Percentiles rank a stretch among this genome's conserved stretches.
phyloP scores from a whole-genome alignment of 2,888 invertebrate genomes.

The Agrotis puta region DNA sequence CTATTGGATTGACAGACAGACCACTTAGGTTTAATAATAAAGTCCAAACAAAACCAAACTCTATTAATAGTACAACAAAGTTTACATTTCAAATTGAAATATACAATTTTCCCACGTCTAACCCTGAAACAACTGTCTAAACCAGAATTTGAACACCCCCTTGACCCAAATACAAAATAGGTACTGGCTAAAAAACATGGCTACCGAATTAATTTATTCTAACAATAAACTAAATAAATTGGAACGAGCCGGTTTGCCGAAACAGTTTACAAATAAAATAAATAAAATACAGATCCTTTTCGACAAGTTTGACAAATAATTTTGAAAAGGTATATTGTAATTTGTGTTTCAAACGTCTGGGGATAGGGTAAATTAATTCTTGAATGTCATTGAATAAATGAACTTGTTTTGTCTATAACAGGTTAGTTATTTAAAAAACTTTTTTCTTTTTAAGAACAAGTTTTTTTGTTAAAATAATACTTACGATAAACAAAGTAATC shows the following conservation, averaged over 20 bases:
- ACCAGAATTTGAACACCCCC: not conserved
- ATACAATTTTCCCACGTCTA: not conserved
- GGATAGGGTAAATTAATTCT: constrained; percentile 1
- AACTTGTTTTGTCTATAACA: constrained; percentile 12
- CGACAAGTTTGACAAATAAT: constrained; percentile 45
- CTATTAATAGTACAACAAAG: not conserved
- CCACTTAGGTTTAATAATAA: not conserved
- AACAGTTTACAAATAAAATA: constrained; percentile 8
- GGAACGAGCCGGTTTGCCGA: constrained; percentile 3
- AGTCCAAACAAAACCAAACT: not conserved
- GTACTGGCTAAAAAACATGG: constrained; percentile 4
- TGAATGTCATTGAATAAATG: not conserved
- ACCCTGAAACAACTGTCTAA: constrained; percentile 4
- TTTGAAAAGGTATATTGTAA: constrained; percentile 32
- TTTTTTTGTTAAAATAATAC: no score
- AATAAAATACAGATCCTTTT: constrained; percentile 19
- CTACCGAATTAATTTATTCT: constrained; percentile 27
- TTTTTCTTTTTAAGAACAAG: no score
- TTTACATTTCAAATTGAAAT: not conserved
- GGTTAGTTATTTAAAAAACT: no score
- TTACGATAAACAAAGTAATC: no score
- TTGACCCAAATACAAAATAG: constrained; percentile 14
- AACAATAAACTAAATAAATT: constrained; percentile 20
- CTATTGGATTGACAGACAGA: not conserved
- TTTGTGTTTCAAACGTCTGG: constrained; percentile 9